Conservation (phyloP, 2,113 vertebrate genomes). For the Oryzias melastigma region DNA sequence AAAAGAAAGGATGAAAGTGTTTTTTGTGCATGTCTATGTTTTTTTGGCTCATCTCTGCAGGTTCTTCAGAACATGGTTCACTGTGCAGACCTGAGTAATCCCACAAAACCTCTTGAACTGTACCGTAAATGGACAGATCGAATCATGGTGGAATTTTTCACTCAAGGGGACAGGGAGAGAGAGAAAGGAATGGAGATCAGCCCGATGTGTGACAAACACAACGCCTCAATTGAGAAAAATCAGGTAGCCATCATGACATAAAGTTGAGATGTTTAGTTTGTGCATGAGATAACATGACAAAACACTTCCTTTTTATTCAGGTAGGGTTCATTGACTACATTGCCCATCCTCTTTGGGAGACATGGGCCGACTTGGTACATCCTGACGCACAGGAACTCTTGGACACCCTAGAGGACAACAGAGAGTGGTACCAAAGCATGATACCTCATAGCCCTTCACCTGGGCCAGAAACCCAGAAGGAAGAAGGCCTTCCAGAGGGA, state of each 20-base stretch:
- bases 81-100: constrained; percentile 92
- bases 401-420: constrained; percentile 91
- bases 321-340: constrained; percentile 95
- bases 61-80: constrained; percentile 94
- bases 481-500: constrained; percentile 23
- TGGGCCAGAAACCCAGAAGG: constrained; percentile 25
- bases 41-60: constrained; percentile 51
- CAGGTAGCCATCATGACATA: constrained; percentile 74
- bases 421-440: constrained; percentile 95
- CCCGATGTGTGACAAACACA: constrained; percentile 94
- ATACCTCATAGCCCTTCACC: constrained; percentile 85
- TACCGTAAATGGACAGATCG: constrained; percentile 90
- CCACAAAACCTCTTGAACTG: constrained; percentile 88
- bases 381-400: constrained; percentile 91
- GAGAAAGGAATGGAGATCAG: constrained; percentile 92
- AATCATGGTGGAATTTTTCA: constrained; percentile 92
- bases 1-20: neutral
- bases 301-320: constrained; percentile 50
- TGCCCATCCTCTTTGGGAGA: constrained; percentile 92
- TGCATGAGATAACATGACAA: too few species aligned
- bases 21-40: too few species aligned
- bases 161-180: constrained; percentile 86
- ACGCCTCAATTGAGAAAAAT: constrained; percentile 89
- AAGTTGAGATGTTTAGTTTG: too few species aligned
- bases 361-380: constrained; percentile 91